Percentiles rank a stretch among this genome's conserved stretches.
Evolutionary conservation across 2,113 vertebrate species (phyloP).

Genomic region (Cyphomyrus discorhynchus): DNA sequence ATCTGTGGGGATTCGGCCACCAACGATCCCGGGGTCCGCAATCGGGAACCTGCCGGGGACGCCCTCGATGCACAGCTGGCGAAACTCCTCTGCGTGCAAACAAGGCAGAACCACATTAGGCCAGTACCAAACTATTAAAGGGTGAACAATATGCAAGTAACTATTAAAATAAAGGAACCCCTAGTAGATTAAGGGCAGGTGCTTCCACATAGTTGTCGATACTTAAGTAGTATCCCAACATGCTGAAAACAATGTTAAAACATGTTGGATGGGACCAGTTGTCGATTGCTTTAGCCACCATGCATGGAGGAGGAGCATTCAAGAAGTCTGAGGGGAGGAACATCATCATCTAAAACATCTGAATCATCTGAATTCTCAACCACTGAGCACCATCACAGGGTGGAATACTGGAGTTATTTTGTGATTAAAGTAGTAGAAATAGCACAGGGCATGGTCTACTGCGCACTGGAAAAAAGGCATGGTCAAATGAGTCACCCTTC

Average conservation of each 20-base stretch:
- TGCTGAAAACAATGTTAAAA: background rate
- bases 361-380: background rate
- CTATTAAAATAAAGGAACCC: background rate
- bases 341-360: background rate
- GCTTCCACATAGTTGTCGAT: background rate
- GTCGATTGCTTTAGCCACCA: background rate
- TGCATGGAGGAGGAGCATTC: background rate
- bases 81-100: slow-evolving; percentile 61
- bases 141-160: background rate
- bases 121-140: background rate
- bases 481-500: background rate
- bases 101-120: background rate
- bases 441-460: background rate
- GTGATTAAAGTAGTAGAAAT: background rate
- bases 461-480: background rate
- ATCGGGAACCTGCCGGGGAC: slow-evolving; percentile 41
- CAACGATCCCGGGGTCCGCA: slow-evolving; percentile 41
- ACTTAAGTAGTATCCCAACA: background rate
- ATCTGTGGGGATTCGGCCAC: slow-evolving; percentile 37
- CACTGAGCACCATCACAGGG: background rate
- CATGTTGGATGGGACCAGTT: background rate
- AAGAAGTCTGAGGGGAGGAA: background rate
- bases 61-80: slow-evolving; percentile 61
- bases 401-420: background rate
- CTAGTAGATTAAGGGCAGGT: background rate